A percentile compares a stretch with the other conserved stretches of the same genome.
phyloP scores from a whole-genome alignment of 2,113 vertebrate species.

The Phasianus colchicus region DNA sequence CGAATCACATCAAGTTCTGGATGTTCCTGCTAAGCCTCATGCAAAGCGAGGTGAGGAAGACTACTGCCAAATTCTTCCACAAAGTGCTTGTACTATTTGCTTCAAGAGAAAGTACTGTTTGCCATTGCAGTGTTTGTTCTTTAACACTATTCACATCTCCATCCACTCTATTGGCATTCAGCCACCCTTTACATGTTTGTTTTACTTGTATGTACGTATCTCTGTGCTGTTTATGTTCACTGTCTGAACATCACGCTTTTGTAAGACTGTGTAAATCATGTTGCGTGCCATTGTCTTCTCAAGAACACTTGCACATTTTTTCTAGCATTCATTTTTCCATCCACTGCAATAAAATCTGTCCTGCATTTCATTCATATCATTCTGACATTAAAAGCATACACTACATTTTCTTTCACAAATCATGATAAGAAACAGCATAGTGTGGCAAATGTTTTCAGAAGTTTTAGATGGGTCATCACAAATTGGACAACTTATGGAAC shows the following conservation, averaged over 20 bases:
- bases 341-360: background rate
- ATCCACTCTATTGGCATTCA: conserved; percentile 19
- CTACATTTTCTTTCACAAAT: background rate
- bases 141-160: conserved; percentile 11
- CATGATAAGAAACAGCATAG: background rate
- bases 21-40: conserved; percentile 81
- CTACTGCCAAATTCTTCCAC: conserved; percentile 46
- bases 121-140: conserved; percentile 29
- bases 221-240: background rate
- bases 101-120: conserved; percentile 60
- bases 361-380: conserved; percentile 13
- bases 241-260: background rate
- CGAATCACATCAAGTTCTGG: conserved; percentile 54
- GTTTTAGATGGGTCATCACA: background rate
- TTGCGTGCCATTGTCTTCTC: background rate
- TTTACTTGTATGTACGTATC: conserved; percentile 13
- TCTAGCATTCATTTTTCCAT: conserved; percentile 10
- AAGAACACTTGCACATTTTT: background rate
- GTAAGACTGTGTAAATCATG: background rate
- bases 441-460: background rate
- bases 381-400: background rate
- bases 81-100: conserved; percentile 35
- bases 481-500: background rate
- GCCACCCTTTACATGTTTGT: conserved; percentile 16
- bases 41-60: conserved; percentile 86